phyloP scores from a whole-genome alignment of 1,140 invertebrate species.

The Polypedilum vanderplanki region DNA sequence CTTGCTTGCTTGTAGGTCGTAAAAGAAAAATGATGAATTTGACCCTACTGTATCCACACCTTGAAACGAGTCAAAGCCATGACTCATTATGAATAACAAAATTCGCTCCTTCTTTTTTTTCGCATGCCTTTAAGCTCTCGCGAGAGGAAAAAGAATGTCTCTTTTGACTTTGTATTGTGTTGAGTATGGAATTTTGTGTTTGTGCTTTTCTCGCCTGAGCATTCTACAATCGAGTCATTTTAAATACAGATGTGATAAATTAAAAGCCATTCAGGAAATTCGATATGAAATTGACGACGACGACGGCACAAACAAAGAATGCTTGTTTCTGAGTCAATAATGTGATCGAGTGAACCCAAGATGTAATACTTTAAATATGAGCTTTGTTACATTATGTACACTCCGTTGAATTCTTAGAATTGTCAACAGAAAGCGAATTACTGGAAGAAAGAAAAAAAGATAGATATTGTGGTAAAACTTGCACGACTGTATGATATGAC shows the following conservation, averaged over 20 bases:
- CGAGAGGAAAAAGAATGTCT: background rate
- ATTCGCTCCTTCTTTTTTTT: background rate
- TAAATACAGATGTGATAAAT: constrained; percentile 13
- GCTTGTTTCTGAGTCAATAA: background rate
- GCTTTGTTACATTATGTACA: background rate
- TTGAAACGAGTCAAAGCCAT: background rate
- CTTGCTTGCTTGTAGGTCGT: too few species aligned
- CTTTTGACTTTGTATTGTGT: constrained; percentile 4
- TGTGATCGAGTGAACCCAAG: too few species aligned
- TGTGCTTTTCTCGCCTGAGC: background rate
- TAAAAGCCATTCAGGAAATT: constrained; percentile 3
- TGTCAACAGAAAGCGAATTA: background rate
- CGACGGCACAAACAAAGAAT: background rate
- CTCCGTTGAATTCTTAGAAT: background rate
- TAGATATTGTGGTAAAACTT: background rate
- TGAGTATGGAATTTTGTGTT: background rate
- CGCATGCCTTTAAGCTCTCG: too few species aligned
- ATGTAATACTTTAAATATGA: too few species aligned
- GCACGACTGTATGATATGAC: background rate
- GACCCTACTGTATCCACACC: too few species aligned
- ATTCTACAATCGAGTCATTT: background rate
- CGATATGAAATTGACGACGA: background rate
- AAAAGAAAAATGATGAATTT: too few species aligned
- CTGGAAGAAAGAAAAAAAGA: background rate
- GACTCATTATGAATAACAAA: constrained; percentile 9